Evolutionary conservation across 2,888 invertebrate genomes (phyloP).

Genomic region (Chirona hameri): DNA sequence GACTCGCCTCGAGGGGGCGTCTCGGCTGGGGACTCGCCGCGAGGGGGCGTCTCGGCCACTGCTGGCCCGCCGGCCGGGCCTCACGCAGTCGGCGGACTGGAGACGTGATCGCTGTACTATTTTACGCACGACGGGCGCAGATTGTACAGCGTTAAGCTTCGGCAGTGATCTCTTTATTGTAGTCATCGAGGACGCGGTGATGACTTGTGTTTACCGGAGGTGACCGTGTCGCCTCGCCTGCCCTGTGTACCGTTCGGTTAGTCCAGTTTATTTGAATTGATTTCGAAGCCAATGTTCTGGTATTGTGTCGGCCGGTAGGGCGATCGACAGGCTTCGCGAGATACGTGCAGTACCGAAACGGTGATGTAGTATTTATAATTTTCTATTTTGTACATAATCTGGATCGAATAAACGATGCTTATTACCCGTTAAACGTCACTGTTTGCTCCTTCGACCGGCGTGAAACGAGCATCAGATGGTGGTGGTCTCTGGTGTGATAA

Average conservation of each 20-base stretch:
- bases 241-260: neutral
- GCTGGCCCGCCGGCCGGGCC: neutral
- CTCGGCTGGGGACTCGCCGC: too few species aligned
- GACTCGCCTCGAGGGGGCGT: too few species aligned
- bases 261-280: neutral
- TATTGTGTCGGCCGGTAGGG: neutral
- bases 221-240: neutral
- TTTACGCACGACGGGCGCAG: neutral
- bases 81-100: neutral
- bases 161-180: slow-evolving; percentile 13
- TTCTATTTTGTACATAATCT: slow-evolving; percentile 25
- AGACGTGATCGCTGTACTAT: neutral
- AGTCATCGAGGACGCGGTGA: neutral
- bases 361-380: slow-evolving; percentile 22
- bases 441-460: too few species aligned
- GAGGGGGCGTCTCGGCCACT: neutral
- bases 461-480: too few species aligned
- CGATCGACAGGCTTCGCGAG: neutral
- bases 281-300: neutral
- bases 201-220: neutral
- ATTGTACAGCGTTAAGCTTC: neutral
- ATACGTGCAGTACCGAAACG: neutral
- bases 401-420: slow-evolving; percentile 8
- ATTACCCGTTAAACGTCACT: neutral
- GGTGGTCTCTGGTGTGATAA: too few species aligned